These are phyloP conservation scores for Delphinus delphis DNA, from an alignment of 2,113 vertebrate genomes.

Conservation along the genomic window DNA sequence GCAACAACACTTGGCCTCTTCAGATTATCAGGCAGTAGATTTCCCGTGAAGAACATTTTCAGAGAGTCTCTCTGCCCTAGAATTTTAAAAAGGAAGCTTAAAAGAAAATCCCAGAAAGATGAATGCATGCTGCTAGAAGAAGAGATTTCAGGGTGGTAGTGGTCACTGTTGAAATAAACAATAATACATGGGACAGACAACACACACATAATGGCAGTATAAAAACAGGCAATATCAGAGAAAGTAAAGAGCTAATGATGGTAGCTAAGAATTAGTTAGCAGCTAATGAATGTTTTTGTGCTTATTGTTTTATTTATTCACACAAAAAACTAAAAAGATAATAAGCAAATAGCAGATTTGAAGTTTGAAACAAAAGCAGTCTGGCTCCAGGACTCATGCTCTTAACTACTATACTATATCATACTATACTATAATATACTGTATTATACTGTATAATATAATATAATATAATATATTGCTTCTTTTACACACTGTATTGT, in stretches of 20 bases:
- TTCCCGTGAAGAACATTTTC: slow-evolving; percentile 26
- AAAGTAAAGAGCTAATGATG: neutral
- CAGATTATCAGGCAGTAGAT: slow-evolving; percentile 9
- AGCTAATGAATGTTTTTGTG: neutral
- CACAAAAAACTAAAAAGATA: neutral
- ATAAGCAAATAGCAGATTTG: neutral
- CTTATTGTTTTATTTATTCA: slow-evolving; percentile 4
- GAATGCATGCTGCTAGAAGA: neutral
- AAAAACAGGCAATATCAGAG: neutral
- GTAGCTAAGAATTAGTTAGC: neutral
- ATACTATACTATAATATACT: neutral
- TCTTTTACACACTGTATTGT: neutral
- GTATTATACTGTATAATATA: neutral
- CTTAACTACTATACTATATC: neutral
- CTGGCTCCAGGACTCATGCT: neutral
- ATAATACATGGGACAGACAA: neutral
- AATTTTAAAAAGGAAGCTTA: neutral
- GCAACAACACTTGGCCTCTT: neutral
- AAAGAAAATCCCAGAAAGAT: slow-evolving; percentile 19
- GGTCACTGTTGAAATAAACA: neutral
- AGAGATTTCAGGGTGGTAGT: neutral
- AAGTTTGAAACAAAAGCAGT: neutral
- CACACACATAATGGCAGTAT: neutral
- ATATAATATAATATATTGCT: neutral
- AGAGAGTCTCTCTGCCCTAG: neutral